Percentiles rank a stretch among this genome's conserved stretches.
Conservation (phyloP, 2,113 vertebrate species). For the Emydura subglobosa region DNA sequence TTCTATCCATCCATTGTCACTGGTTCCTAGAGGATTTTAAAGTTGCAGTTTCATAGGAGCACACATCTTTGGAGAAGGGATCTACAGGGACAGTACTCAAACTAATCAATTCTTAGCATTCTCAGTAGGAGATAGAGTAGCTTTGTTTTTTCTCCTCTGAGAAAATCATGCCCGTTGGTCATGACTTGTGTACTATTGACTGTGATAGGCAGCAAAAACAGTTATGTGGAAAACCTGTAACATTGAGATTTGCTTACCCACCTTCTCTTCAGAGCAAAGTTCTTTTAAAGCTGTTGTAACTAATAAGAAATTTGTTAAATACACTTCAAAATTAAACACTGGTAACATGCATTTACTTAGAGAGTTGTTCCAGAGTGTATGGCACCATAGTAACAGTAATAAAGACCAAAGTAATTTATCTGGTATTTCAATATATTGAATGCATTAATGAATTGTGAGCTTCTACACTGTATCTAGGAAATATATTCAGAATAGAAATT, state of each 20-base stretch:
- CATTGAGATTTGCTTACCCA: neutral
- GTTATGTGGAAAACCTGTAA: neutral
- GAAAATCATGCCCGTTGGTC: fast-evolving
- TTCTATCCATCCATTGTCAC: too few species aligned
- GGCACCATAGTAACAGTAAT: neutral
- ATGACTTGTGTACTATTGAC: neutral
- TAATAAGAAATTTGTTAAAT: neutral
- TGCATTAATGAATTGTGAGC: neutral
- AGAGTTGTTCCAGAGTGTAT: neutral
- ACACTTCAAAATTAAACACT: neutral
- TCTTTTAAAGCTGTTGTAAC: neutral
- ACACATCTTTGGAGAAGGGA: neutral
- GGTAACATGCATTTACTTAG: neutral
- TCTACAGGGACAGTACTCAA: neutral
- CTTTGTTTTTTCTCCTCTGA: neutral
- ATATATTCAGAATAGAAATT: neutral
- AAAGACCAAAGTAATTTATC: neutral
- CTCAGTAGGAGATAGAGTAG: neutral
- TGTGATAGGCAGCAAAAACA: neutral
- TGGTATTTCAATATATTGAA: neutral
- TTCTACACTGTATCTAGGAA: neutral
- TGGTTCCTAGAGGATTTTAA: neutral
- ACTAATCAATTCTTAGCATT: neutral
- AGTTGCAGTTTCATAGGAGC: neutral
- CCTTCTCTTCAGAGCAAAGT: neutral